Conservation (phyloP, 2,113 vertebrate species). For the Thunnus maccoyii region DNA sequence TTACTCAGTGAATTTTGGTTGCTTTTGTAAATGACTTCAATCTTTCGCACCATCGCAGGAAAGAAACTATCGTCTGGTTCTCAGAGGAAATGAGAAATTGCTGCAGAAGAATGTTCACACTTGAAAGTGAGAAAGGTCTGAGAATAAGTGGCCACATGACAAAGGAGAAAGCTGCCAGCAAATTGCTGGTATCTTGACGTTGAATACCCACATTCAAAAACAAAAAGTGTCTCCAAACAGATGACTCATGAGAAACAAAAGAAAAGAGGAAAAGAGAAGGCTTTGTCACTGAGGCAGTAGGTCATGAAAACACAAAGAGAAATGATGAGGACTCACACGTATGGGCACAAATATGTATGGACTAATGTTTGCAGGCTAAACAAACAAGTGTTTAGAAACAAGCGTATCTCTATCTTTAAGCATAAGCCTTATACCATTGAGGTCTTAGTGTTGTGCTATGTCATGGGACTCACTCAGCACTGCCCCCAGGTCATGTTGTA, state of each 20-base stretch:
- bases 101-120: conserved; percentile 45
- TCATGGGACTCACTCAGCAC: conserved; percentile 69
- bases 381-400: conserved; percentile 69
- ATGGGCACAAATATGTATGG: conserved; percentile 39
- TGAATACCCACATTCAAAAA: conserved; percentile 25
- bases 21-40: conserved; percentile 57
- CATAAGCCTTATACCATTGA: conserved; percentile 72
- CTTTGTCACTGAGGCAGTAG: conserved; percentile 45
- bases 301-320: conserved; percentile 66
- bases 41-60: conserved; percentile 68
- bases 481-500: conserved; percentile 70
- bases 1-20: conserved; percentile 39
- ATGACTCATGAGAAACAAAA: conserved; percentile 61
- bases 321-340: conserved; percentile 49
- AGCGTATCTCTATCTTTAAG: conserved; percentile 64
- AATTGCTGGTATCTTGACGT: conserved; percentile 18
- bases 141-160: not conserved
- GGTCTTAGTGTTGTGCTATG: conserved; percentile 69
- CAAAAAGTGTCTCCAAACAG: conserved; percentile 37
- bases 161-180: conserved; percentile 12
- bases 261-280: conserved; percentile 28
- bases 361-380: conserved; percentile 45
- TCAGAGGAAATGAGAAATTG: conserved; percentile 67
- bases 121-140: conserved; percentile 29
- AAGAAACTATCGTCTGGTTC: conserved; percentile 58